Conservation (phyloP, 2,888 invertebrate genomes). For the Archips crataeganus region DNA sequence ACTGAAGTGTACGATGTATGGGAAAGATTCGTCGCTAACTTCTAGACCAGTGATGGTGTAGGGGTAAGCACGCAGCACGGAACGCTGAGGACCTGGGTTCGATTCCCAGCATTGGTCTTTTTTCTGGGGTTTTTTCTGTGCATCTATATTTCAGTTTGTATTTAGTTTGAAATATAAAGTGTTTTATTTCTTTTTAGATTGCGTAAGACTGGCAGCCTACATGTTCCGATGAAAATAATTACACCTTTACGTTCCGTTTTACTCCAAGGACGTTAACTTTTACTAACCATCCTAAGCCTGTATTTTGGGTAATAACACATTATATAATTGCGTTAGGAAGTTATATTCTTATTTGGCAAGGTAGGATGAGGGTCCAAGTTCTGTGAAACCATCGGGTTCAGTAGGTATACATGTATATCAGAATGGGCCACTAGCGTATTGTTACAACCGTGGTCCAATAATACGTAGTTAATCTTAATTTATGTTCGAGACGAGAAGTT, state of each 20-base stretch:
- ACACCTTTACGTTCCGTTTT: constrained; percentile 16
- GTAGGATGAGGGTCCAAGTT: constrained; percentile 30
- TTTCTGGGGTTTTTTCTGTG: too few species aligned
- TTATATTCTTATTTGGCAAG: constrained; percentile 52
- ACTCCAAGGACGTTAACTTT: constrained; percentile 13
- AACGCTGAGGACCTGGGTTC: too few species aligned
- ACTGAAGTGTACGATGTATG: too few species aligned
- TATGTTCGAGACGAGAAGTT: neutral
- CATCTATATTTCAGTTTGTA: too few species aligned
- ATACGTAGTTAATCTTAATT: constrained; percentile 3
- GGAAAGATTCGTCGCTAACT: too few species aligned
- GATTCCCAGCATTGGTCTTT: too few species aligned
- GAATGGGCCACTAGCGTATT: constrained; percentile 14
- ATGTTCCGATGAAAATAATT: constrained; percentile 22
- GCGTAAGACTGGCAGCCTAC: constrained; percentile 17
- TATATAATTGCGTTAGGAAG: constrained; percentile 25
- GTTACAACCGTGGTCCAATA: constrained; percentile 16
- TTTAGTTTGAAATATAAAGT: too few species aligned
- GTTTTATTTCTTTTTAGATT: constrained; percentile 10
- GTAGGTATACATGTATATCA: constrained; percentile 3
- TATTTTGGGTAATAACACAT: constrained; percentile 24
- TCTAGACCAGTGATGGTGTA: too few species aligned
- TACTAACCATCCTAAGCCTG: constrained; percentile 3
- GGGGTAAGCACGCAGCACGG: too few species aligned
- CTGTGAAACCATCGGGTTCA: constrained; percentile 11